Base-by-base conservation (phyloP, 2,888 invertebrate genomes). In the Plebejus melissa region DNA sequence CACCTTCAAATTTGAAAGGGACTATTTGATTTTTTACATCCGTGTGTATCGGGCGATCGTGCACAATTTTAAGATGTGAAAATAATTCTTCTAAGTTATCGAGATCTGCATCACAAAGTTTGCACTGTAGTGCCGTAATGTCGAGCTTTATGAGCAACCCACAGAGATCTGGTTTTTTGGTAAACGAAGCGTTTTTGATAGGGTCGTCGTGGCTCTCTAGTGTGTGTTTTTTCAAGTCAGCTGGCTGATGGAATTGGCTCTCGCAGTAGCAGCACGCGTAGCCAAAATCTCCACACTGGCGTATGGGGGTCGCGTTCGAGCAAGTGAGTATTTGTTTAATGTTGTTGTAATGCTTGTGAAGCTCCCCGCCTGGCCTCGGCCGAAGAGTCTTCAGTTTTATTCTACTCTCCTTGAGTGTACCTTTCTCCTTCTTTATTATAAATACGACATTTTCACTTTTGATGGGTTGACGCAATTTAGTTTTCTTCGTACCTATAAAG, bases 11-110 rank as follows among this genome's bases (percentile, higher is more conserved):
- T 69, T 81, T 82, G 75, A 84, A 84, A 0, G 83, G 82, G 57
- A 90, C 82, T 9, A 91, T 86, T 74, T 89, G 88, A 77, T 87
- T 90, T 74, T 89, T 89, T 3, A 91, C 84, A 74, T 88, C 86
- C 54, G 83, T 83, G 79, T 88, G 86, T 75, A 89, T 85, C 38
- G 82, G 77, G 57, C 84, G 85, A 0, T 84, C 82, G 50, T 90
- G 90, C 0, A 81, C 82, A 0, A 74, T 77, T 74, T 84, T 86
- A 28, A 90, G 80, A 80, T 91, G 91, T 5, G 85, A 82, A 80
- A 88, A 85, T 16, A 90, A 76, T 2, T 81, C 82, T 2, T 88
- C 85, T 2, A 91, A 75, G 2, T 82, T 81, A 0, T 82, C 79
- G 0, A 89, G 79, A 38, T 78, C 75, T 1, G 77, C 75, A 0